Conservation (phyloP, 2,888 invertebrate species). For the Xanthia togata region DNA sequence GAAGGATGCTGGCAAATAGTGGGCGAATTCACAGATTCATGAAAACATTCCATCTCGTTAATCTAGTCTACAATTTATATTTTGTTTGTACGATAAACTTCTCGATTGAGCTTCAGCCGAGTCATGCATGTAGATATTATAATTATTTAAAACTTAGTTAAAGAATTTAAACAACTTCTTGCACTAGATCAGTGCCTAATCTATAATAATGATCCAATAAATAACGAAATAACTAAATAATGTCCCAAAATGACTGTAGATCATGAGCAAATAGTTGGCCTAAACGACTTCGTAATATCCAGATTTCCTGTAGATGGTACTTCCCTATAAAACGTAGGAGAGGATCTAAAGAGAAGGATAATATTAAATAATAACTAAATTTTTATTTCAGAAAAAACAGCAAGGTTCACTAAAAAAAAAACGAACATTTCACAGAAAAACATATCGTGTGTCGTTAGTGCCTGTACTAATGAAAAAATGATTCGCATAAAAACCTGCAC, state of each 20-base stretch:
- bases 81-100: conserved; percentile 11
- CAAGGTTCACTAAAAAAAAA: too few species aligned
- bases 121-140: not conserved
- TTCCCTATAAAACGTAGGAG: not conserved
- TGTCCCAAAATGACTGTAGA: not conserved
- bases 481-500: too few species aligned
- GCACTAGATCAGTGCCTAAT: too few species aligned
- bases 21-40: conserved; percentile 6
- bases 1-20: conserved; percentile 21
- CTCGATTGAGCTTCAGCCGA: not conserved
- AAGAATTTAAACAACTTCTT: too few species aligned
- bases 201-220: too few species aligned
- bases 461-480: not conserved
- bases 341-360: not conserved
- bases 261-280: not conserved
- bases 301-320: not conserved
- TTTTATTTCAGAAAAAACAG: too few species aligned
- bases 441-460: too few species aligned
- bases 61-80: conserved; percentile 15
- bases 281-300: not conserved
- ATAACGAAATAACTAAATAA: too few species aligned
- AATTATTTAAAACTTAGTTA: not conserved
- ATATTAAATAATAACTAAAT: too few species aligned
- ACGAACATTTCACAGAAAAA: too few species aligned
- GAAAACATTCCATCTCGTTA: not conserved